Base-by-base conservation (phyloP, 2,888 invertebrate species). In the Drosophila bunnanda region DNA sequence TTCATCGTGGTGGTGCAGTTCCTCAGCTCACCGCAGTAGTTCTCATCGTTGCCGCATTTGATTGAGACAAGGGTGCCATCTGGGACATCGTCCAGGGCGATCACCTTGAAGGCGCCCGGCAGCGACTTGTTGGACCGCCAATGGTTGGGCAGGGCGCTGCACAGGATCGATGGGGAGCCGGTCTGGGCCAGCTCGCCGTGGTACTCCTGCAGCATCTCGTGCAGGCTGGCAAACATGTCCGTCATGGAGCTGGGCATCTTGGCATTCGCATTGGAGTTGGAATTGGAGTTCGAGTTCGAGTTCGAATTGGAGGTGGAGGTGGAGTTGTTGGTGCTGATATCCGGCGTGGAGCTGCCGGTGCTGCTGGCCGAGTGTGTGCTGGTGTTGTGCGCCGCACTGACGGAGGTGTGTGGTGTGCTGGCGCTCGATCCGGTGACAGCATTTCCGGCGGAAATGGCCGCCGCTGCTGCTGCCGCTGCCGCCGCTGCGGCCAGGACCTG, bases 81-180 rank as follows among this genome's bases (percentile, higher is more conserved):
- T 89, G 94, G 95, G 43, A 99, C 96, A 80, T 99, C 98, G 78
- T 98, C 98, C 80, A 99, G 92, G 0, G 98, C 96, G 72, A 98
- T 96, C 79, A 99, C 98, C 93, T 98, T 98, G 93, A 99, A 99
- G 20, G 98, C 97, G 48, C 97, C 95, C 32, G 99, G 99, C 77
- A 99, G 93, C 25, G 98, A 98, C 93, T 99, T 99, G 94, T 99
- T 99, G 56, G 96, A 98, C 72, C 99, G 94, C 99, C 99, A 99
- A 92, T 99, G 99, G 0, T 95, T 95, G 4, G 99, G 99, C 80
- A 99, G 93, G 2, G 95, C 96, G 55, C 98, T 98, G 93, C 99
- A 99, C 69, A 99, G 94, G 78, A 99, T 96, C 77, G 98, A 97
- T 0, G 99, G 99, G 75, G 98, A 98, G 55, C 98, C 99, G 32